Evolutionary conservation across 2,113 vertebrate genomes (phyloP), one percentile per base, ranked within the genome.

Genomic region (Ictalurus punctatus): DNA sequence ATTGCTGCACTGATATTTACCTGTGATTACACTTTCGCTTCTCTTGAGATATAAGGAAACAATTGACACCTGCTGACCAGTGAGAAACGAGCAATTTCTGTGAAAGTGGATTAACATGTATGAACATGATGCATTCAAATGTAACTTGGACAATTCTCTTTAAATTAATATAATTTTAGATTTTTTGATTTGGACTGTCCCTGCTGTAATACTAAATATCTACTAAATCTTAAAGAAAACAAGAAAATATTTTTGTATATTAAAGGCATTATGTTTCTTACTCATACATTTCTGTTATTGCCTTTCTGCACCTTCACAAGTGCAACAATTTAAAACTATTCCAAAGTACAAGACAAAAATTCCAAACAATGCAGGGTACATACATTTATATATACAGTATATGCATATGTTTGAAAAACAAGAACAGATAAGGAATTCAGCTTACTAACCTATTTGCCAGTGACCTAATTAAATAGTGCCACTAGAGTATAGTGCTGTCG

Each of bases 391-490:
- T 58, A 87, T 87, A 78, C 48, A 81, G 78, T 81, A 30, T 81
- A 87, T 48, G 40, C 37, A 81, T 48, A 71, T 67, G 37, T 86
- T 84, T 83, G 54, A 80, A 86, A 90, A 76, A 87, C 69, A 89
- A 80, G 59, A 86, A 30, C 71, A 86, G 84, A 89, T 56, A 86
- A 84, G 79, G 59, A 91, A 88, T 87, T 86, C 86, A 83, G 86
- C 85, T 61, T 87, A 81, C 82, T 89, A 91, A 90, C 87, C 90
- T 88, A 92, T 90, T 88, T 90, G 86, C 84, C 87, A 63, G 89
- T 86, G 91, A 90, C 86, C 90, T 90, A 91, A 89, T 89, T 91
- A 90, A 89, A 88, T 83, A 69, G 88, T 58, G 65, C 86, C 90
- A 87, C 90, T 86, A 61, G 92, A 91, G 88, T 90, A 89, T 89